These are phyloP conservation scores for Chloropsis cyanopogon DNA, from an alignment of 2,113 vertebrate genomes.

Conservation along the genomic window DNA sequence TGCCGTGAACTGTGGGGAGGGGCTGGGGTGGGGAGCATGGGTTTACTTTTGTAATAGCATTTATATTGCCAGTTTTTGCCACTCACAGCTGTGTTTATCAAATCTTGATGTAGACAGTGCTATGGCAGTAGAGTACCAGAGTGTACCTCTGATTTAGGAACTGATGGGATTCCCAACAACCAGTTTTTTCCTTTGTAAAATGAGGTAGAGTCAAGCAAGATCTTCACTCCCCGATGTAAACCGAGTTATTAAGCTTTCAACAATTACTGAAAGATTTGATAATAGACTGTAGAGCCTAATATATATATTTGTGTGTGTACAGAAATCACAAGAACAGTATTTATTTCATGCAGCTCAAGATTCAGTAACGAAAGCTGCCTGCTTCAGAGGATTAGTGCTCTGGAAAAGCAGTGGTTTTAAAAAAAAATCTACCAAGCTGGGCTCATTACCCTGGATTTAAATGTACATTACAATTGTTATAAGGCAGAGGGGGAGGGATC, in stretches of 20 bases:
- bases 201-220: not conserved
- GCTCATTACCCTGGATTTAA: constrained; percentile 60
- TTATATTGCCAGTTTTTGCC: not conserved
- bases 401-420: not conserved
- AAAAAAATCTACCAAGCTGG: not conserved
- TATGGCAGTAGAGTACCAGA: not conserved
- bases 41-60: not conserved
- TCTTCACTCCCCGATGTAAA: not conserved
- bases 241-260: not conserved
- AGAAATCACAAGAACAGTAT: not conserved
- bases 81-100: not conserved
- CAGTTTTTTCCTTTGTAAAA: not conserved
- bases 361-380: not conserved
- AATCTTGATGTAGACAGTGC: not conserved
- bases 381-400: not conserved
- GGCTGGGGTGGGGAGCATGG: not conserved
- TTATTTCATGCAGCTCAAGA: not conserved
- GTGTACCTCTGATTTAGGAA: not conserved
- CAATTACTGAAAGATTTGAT: not conserved
- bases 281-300: not conserved
- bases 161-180: not conserved
- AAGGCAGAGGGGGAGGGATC: not conserved
- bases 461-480: constrained; percentile 80
- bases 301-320: not conserved
- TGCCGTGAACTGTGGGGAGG: not conserved